phyloP scores from a whole-genome alignment of 2,113 vertebrate species.

The Aramus guarauna region DNA sequence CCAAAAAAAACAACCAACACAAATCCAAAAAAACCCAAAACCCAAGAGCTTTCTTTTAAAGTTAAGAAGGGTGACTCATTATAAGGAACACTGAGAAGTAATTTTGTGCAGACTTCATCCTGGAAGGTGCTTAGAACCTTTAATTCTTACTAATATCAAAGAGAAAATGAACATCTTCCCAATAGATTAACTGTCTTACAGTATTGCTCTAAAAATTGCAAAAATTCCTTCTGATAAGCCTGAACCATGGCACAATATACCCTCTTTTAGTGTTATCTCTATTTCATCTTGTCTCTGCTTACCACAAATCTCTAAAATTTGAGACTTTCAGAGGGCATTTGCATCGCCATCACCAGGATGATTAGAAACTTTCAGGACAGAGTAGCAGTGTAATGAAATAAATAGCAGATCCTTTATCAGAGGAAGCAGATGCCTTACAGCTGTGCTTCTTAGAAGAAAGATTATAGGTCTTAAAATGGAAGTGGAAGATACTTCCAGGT shows the following conservation, averaged over 20 bases:
- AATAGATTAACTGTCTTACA: background rate
- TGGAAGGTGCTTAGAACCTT: background rate
- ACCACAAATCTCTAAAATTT: background rate
- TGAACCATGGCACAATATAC: background rate
- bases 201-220: background rate
- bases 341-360: conserved; percentile 31
- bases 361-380: conserved; percentile 59
- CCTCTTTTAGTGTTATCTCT: background rate
- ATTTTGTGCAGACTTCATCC: background rate
- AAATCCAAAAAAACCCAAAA: background rate
- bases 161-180: background rate
- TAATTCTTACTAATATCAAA: background rate
- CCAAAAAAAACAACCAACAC: too few species aligned
- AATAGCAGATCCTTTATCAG: conserved; percentile 42
- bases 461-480: conserved; percentile 38
- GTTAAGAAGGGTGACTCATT: background rate
- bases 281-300: conserved; percentile 13
- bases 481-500: background rate
- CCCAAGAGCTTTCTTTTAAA: background rate
- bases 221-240: conserved; percentile 4
- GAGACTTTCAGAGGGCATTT: conserved; percentile 55
- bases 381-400: conserved; percentile 40
- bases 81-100: background rate
- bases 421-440: conserved; percentile 25
- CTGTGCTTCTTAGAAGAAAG: conserved; percentile 7